These are phyloP conservation scores for Drosophila multiciliata DNA, from an alignment of 2,888 invertebrate genomes.

Conservation along the genomic window DNA sequence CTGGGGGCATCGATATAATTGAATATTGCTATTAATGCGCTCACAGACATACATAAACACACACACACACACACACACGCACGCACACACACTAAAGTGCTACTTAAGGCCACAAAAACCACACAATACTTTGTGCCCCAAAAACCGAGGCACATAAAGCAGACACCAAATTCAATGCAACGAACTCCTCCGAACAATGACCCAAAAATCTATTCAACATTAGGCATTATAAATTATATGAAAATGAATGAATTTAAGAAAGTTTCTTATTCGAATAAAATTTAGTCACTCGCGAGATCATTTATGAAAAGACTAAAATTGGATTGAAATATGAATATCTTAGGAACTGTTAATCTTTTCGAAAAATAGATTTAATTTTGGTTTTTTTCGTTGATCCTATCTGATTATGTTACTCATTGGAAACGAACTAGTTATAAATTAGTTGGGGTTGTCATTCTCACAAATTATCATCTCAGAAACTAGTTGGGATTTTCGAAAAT, in stretches of 20 bases:
- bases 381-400: background rate
- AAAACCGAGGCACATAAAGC: slow-evolving; percentile 14
- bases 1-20: slow-evolving; percentile 63
- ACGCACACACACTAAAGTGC: slow-evolving; percentile 55
- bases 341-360: background rate
- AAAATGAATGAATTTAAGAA: slow-evolving; percentile 7
- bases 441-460: background rate
- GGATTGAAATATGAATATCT: too few species aligned
- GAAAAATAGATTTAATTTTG: background rate
- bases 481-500: background rate
- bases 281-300: background rate
- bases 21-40: slow-evolving; percentile 73
- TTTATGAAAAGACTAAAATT: background rate
- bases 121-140: slow-evolving; percentile 47
- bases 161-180: slow-evolving; percentile 24
- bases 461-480: background rate
- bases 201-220: slow-evolving; percentile 49
- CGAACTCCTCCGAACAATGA: slow-evolving; percentile 28
- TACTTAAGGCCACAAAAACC: slow-evolving; percentile 68
- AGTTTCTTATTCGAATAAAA: background rate
- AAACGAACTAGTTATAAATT: background rate
- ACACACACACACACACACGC: slow-evolving; percentile 17
- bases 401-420: background rate
- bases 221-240: slow-evolving; percentile 64
- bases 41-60: slow-evolving; percentile 29